A percentile compares a stretch with the other conserved stretches of the same genome.
Evolutionary conservation across 2,113 vertebrate species (phyloP).

Genomic region (Hepsetus odoe): DNA sequence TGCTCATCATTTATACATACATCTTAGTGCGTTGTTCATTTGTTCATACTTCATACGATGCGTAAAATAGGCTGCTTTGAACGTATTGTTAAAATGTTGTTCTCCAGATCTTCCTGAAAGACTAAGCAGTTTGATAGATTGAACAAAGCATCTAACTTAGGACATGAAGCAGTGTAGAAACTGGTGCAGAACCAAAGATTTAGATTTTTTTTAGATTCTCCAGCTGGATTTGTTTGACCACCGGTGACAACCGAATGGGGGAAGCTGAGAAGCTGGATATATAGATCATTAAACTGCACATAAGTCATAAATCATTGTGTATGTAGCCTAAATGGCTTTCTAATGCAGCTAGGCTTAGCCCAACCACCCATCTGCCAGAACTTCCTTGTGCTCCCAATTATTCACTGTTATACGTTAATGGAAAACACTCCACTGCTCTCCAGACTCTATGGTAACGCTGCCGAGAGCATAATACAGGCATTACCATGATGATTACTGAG

Average conservation of each 20-base stretch:
- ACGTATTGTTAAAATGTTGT: no score
- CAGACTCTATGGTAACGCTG: constrained; percentile 20
- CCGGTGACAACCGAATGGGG: constrained; percentile 28
- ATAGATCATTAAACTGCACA: constrained; percentile 14
- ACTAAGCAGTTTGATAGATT: no score
- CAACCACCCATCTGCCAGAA: constrained; percentile 33
- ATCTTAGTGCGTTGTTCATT: no score
- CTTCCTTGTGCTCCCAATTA: constrained; percentile 48
- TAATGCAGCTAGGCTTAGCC: constrained; percentile 37
- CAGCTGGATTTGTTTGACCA: background rate
- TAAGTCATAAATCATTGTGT: constrained; percentile 37
- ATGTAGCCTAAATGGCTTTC: constrained; percentile 38
- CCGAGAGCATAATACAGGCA: constrained; percentile 26
- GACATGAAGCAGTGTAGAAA: no score
- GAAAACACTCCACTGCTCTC: constrained; percentile 29
- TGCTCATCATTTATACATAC: no score
- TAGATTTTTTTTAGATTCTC: background rate
- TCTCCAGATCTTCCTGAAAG: no score
- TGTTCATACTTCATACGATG: no score
- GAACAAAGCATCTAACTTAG: no score
- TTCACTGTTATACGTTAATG: constrained; percentile 49
- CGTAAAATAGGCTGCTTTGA: no score
- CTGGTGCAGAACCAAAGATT: no score
- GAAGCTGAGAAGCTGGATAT: constrained; percentile 2
- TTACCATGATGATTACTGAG: constrained; percentile 29